Percentiles rank a stretch among this genome's conserved stretches.
These are phyloP conservation scores for Etheostoma cragini DNA, from an alignment of 2,113 vertebrate genomes.

Conservation along the genomic window DNA sequence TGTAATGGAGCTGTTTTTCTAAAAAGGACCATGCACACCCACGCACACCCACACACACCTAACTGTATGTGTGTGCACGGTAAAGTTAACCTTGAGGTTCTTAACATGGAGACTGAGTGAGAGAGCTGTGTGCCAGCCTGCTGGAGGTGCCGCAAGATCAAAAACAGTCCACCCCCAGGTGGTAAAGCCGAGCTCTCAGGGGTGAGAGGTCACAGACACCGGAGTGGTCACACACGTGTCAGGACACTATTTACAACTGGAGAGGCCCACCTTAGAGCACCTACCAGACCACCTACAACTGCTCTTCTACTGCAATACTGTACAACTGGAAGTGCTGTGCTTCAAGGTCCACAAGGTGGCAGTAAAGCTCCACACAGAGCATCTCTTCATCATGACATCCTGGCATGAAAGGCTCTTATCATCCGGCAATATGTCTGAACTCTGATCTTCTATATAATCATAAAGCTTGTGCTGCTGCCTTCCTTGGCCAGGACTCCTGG, in stretches of 20 bases:
- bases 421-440: conserved; percentile 29
- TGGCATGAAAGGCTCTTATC: conserved; percentile 2
- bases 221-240: conserved; percentile 76
- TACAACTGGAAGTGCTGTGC: conserved; percentile 19
- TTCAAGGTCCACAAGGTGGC: conserved; percentile 72
- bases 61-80: conserved; percentile 9
- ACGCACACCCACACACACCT: conserved; percentile 1
- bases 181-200: conserved; percentile 71
- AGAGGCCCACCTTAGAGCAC: conserved; percentile 77
- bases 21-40: conserved; percentile 20
- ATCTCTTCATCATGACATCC: conserved; percentile 5
- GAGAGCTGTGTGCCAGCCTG: conserved; percentile 42
- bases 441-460: conserved; percentile 15
- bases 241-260: conserved; percentile 78
- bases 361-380: conserved; percentile 28
- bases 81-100: conserved; percentile 54
- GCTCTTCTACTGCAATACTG: conserved; percentile 10
- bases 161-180: conserved; percentile 74
- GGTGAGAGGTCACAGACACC: conserved; percentile 68
- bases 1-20: conserved; percentile 55
- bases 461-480: not conserved
- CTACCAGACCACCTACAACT: conserved; percentile 77
- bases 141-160: conserved; percentile 72
- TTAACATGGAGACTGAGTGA: conserved; percentile 52
- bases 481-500: not conserved